Conservation (phyloP, 2,888 invertebrate species). For the Lordiphosa fenestrarum region DNA sequence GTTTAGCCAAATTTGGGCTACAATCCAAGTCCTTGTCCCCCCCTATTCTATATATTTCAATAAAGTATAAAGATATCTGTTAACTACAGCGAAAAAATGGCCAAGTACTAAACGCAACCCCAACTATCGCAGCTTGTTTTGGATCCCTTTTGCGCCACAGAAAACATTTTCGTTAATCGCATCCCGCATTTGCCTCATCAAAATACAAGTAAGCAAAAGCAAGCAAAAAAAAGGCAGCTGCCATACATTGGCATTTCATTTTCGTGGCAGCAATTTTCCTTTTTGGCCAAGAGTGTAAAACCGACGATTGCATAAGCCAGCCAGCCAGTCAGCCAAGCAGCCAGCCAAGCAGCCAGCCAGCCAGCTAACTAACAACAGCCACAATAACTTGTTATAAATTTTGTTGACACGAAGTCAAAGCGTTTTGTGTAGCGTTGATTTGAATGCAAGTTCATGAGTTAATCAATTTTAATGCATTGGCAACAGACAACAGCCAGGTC, state of each 20-base stretch:
- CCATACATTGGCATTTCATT: conserved; percentile 13
- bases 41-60: too few relatives aligned
- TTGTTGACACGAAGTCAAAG: conserved; percentile 67
- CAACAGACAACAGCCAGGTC: conserved; percentile 25
- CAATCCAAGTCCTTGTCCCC: too few relatives aligned
- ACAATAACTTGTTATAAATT: conserved; percentile 59
- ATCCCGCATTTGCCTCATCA: conserved; percentile 10
- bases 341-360: conserved; percentile 2
- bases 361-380: conserved; percentile 13
- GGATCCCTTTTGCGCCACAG: background rate
- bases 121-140: conserved; percentile 10
- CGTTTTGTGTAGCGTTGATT: conserved; percentile 60
- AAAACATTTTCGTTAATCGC: conserved; percentile 10
- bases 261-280: conserved; percentile 25
- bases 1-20: too few relatives aligned
- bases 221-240: conserved; percentile 18
- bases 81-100: too few relatives aligned
- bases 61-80: too few relatives aligned
- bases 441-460: conserved; percentile 72
- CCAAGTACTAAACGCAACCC: background rate
- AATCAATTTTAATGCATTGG: conserved; percentile 61
- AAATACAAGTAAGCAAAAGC: background rate
- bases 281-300: conserved; percentile 36
- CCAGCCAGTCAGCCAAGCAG: background rate
- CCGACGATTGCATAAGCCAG: conserved; percentile 29